Evolutionary conservation across 1,140 invertebrate species (phyloP), one percentile per base, ranked within the genome.

Genomic region (Hestina assimilis): DNA sequence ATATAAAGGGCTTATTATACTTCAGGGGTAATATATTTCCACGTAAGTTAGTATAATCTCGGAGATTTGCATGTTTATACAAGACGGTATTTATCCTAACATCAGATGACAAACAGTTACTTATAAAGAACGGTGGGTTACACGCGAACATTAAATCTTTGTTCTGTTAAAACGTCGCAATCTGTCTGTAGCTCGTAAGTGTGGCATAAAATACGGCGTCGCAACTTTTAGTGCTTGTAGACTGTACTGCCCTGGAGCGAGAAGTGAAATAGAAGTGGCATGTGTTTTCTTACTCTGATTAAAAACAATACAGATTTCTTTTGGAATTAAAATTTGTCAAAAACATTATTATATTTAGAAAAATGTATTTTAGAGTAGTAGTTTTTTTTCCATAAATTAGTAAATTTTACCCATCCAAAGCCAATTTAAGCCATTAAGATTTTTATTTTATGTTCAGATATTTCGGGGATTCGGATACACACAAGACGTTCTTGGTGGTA

Each of bases 171-270:
- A 59, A 60, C 67, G 56, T 57, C 57, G 62, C 62, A 65, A 69
- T 69, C 66, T 62, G 62, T 69, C 66, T 62, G 50, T 52, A 29
- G 62, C 51, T 62, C 55, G 56, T 55, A 47, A 66, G 57, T 69
- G 55, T 66, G 66, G 59, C 63, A 61, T 63, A 57, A 69, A 69
- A 69, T 69, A 66, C 63, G 61, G 33, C 54, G 61, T 29, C 46
- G 54, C 59, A 48, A 66, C 43, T 56, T 38, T 41, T 38, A 42
- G 47, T 58, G 28, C 55, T 40, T 58, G 41, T 29, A 52, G 21
- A 52, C 47, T 50, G 47, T 26, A 50, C n/a, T 40, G 24, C 47
- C 19, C 33, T 17, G 2, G 33, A 38, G 19, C 19, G 33, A 38
- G 33, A 38, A 38, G 6, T 19, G 2, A 19, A 38, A 8, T 38